Base-by-base conservation (phyloP, 2,888 invertebrate species). In the Phytoseiulus persimilis region DNA sequence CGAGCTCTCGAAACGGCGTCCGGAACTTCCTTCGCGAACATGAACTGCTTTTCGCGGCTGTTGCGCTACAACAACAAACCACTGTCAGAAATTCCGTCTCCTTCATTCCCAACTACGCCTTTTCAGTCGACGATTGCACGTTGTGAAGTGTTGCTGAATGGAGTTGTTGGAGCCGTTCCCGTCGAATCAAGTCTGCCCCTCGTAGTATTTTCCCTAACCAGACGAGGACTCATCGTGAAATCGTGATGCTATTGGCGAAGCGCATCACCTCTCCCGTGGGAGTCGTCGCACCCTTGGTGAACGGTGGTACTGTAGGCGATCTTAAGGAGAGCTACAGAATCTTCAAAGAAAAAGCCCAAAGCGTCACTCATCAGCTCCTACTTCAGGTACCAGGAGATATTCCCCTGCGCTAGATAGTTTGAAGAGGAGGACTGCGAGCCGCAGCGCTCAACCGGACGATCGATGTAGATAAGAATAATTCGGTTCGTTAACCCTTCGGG, bases 301-400 rank as follows among this genome's bases (percentile, higher is more conserved):
- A 87, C 32, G 87, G 87, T 14, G 87, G 87, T 45, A 39, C 87
- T 18, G 45, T 87, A n/a, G 23, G 39, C 87, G 87, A 87, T 45
- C 33, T 87, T 23, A 87, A 87, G 87, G 87, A 87, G 45, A 87
- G 87, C 87, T 87, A 87, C 45, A 33, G 87, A 87, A 45, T 87
- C 87, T 87, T 87, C 32, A 87, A 87, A 45, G 87, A 87, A 45
- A 87, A 87, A 32, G 87, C 87, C 0, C 87, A 87, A 11, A 28
- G 32, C 33, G 45, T 87, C 87, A 87, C 87, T 6, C 45, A 39
- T 23, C 87, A 87, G 18, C 32, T 87, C n/a, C 87, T 87, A 9
- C 28, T 39, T 32, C 87, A 87, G 87, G 87, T 87, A 87, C 45
- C 33, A 65, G 11, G 14, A 28, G 18, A 14, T 39, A 9, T 3